Conservation (phyloP, 2,113 vertebrate genomes). For the Pogonocichla stellata region DNA sequence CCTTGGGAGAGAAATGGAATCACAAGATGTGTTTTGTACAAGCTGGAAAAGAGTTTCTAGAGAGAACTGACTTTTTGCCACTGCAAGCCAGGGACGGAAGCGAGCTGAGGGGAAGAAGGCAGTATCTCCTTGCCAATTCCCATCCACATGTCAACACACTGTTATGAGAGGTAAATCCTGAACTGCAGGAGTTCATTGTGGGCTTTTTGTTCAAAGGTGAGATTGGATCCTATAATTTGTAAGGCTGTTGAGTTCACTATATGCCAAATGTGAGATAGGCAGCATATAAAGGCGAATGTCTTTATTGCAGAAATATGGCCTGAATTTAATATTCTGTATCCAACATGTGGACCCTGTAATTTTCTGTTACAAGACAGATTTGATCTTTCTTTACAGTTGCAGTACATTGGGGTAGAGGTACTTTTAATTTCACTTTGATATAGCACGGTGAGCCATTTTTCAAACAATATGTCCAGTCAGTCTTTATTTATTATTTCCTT, state of each 20-base stretch:
- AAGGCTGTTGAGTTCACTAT: background rate
- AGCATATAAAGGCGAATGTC: background rate
- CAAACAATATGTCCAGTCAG: background rate
- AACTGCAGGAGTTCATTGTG: background rate
- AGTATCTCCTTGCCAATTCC: background rate
- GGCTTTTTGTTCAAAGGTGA: background rate
- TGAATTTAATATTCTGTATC: background rate
- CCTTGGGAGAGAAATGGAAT: background rate
- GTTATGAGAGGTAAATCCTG: background rate
- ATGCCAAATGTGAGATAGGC: background rate
- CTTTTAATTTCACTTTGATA: background rate
- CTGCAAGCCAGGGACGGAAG: background rate
- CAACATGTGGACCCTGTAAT: background rate
- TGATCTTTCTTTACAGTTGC: background rate
- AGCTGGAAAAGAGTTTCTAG: background rate
- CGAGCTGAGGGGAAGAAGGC: background rate
- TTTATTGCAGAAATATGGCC: background rate
- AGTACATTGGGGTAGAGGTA: background rate
- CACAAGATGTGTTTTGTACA: background rate
- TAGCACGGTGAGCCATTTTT: background rate
- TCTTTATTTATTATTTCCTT: constrained; percentile 69
- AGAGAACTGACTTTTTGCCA: background rate
- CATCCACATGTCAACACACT: background rate
- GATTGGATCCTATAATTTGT: background rate
- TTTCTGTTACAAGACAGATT: background rate